Percentiles rank a stretch among this genome's conserved stretches.
phyloP scores from a whole-genome alignment of 2,797 vertebrate species.

The Argentina silus region DNA sequence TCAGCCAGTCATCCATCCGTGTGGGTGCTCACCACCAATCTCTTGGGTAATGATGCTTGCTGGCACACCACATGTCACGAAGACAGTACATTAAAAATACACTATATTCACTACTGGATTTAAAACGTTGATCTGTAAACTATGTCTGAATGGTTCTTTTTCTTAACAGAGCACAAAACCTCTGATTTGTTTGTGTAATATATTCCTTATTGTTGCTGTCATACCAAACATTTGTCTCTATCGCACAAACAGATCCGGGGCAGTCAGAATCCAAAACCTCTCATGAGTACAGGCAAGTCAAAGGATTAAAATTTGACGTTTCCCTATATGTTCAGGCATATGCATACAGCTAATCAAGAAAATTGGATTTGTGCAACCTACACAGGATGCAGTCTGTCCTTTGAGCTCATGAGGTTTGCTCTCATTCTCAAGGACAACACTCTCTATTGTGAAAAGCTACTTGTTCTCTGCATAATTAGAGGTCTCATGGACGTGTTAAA shows the following conservation, averaged over 20 bases:
- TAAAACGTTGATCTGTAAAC: no score
- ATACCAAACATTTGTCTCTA: no score
- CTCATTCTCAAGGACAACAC: conserved; percentile 90
- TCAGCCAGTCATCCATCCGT: conserved; percentile 66
- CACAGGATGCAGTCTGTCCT: conserved; percentile 89
- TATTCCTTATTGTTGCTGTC: no score
- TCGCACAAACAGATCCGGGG: no score
- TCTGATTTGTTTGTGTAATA: no score
- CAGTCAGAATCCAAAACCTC: no score
- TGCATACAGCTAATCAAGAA: conserved; percentile 88
- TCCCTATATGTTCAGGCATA: conserved; percentile 78
- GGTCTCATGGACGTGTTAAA: conserved; percentile 90
- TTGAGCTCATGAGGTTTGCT: conserved; percentile 88
- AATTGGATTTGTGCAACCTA: conserved; percentile 88
- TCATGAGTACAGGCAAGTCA: no score
- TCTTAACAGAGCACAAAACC: no score
- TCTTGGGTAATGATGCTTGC: conserved; percentile 50
- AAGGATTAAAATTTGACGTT: not conserved
- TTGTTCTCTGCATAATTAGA: conserved; percentile 95
- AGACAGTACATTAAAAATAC: no score
- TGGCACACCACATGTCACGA: conserved; percentile 24
- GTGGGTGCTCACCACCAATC: conserved; percentile 47
- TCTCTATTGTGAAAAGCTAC: conserved; percentile 90
- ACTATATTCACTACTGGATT: no score
- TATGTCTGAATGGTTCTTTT: no score